Conservation (phyloP, 2,113 vertebrate species). For the Pitta sordida region DNA sequence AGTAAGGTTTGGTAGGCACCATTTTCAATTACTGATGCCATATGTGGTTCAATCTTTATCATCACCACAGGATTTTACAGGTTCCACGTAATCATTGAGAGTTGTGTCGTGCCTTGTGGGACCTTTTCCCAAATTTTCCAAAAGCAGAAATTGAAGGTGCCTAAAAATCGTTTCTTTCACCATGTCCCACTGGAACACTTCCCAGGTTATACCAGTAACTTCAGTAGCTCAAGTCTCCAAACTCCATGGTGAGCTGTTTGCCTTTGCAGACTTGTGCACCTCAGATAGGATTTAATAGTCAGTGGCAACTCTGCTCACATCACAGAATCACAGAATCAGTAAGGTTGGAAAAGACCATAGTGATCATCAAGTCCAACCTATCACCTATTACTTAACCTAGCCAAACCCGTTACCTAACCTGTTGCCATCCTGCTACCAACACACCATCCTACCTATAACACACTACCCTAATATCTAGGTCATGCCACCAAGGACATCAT, state of each 20-base stretch:
- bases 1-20: background rate
- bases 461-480: no score
- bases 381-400: no score
- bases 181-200: background rate
- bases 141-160: background rate
- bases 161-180: background rate
- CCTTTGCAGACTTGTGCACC: background rate
- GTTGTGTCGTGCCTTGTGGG: background rate
- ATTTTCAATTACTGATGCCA: background rate
- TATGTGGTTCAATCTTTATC: background rate
- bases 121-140: background rate
- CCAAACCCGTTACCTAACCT: no score
- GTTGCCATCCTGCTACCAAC: no score
- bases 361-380: no score
- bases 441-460: no score
- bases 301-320: background rate
- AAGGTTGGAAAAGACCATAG: no score
- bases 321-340: no score
- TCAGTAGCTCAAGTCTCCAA: background rate
- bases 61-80: background rate
- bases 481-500: no score
- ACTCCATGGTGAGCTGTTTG: background rate
- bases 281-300: background rate
- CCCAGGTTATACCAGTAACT: background rate
- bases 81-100: background rate